Evolutionary conservation across 2,888 invertebrate genomes (phyloP).

Genomic region (Laothoe populi): DNA sequence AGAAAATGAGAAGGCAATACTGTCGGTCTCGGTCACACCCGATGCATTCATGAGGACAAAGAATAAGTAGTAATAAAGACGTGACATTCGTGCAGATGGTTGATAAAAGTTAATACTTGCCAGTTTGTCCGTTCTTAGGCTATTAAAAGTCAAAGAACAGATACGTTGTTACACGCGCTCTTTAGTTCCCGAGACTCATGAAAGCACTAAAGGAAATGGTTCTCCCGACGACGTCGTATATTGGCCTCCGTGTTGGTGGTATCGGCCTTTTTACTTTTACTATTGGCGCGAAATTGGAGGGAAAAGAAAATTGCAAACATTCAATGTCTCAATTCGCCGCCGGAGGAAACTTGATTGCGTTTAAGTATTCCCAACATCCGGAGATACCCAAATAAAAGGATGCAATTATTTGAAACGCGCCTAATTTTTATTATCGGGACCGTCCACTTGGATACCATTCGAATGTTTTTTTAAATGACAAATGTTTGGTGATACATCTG

Average conservation of each 20-base stretch:
- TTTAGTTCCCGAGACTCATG: conserved; percentile 77
- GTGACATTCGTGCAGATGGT: conserved; percentile 83
- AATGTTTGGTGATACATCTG: conserved; percentile 67
- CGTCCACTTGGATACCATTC: conserved; percentile 54
- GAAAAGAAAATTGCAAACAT: conserved; percentile 78
- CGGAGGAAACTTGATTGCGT: conserved; percentile 60
- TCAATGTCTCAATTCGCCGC: conserved; percentile 73
- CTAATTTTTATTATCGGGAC: conserved; percentile 62
- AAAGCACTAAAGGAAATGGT: conserved; percentile 80
- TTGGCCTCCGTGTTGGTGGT: conserved; percentile 71
- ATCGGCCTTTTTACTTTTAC: conserved; percentile 73
- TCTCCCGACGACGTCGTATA: conserved; percentile 68
- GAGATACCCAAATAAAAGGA: conserved; percentile 62
- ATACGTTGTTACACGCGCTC: conserved; percentile 79
- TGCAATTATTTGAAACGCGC: conserved; percentile 66
- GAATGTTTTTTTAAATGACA: conserved; percentile 65
- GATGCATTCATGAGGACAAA: conserved; percentile 80
- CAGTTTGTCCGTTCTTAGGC: conserved; percentile 75
- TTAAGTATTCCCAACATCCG: conserved; percentile 56
- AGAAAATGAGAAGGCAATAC: conserved; percentile 56
- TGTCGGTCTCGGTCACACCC: conserved; percentile 50
- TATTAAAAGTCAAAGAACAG: conserved; percentile 78
- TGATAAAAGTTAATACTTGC: conserved; percentile 81
- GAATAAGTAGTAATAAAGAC: conserved; percentile 83
- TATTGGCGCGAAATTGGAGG: conserved; percentile 74